phyloP scores from a whole-genome alignment of 2,113 vertebrate species.

The Ancistrus triradiatus region DNA sequence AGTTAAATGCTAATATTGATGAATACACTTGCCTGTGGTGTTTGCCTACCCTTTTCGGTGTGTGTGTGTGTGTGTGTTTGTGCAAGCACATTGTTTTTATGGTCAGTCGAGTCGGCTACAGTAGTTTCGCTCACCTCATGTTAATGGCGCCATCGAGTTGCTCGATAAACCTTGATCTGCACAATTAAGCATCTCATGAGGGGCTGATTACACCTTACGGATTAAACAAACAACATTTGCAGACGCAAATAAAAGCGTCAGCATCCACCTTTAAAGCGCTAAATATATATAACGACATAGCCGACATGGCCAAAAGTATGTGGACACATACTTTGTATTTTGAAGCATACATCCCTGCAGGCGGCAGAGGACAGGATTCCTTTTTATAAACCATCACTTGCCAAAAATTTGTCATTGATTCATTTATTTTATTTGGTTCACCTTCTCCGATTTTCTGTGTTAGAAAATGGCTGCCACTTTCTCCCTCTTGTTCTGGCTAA shows the following conservation, averaged over 20 bases:
- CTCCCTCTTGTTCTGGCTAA: not conserved
- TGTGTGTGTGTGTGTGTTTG: not conserved
- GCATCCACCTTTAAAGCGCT: not conserved
- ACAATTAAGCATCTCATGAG: conserved; percentile 34
- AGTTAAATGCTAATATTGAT: too few species aligned
- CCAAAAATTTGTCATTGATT: too few species aligned
- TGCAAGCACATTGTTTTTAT: not conserved
- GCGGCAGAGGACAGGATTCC: too few species aligned
- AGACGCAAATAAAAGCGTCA: conserved; percentile 23
- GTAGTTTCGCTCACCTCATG: conserved; percentile 38
- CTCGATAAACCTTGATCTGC: conserved; percentile 34
- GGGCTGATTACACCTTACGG: conserved; percentile 25
- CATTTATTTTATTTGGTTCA: too few species aligned
- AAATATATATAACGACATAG: conserved; percentile 6
- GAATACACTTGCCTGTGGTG: not conserved
- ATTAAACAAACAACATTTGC: conserved; percentile 32
- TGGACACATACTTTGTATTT: not conserved
- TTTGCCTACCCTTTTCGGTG: too few species aligned
- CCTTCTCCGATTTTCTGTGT: conserved; percentile 20
- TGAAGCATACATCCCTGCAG: too few species aligned
- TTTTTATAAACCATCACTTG: too few species aligned
- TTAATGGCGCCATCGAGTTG: conserved; percentile 22
- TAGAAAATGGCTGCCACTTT: too few species aligned
- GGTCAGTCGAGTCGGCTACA: conserved; percentile 21
- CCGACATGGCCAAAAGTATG: not conserved